Conservation (phyloP, 2,113 vertebrate species). For the Siniperca chuatsi region DNA sequence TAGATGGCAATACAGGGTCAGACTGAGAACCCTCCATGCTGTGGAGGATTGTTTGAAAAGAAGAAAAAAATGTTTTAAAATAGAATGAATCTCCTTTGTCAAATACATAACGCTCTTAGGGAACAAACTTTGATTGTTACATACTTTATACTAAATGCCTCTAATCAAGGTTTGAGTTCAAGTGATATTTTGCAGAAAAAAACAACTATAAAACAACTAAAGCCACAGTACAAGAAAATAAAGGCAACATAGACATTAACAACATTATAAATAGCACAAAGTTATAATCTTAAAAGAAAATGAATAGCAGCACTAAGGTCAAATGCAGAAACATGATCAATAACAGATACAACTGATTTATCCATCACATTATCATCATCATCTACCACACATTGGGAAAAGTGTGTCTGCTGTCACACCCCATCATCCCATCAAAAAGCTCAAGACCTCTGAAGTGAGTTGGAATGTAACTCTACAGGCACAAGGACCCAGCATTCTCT, state of each 20-base stretch:
- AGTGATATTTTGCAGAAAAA: not conserved
- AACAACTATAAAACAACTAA: not conserved
- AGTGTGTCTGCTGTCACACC: not conserved
- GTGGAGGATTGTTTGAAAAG: not conserved
- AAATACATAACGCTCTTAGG: not conserved
- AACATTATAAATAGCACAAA: not conserved
- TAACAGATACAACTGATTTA: too few relatives aligned
- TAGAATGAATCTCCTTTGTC: not conserved
- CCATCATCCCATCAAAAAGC: not conserved
- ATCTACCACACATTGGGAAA: not conserved
- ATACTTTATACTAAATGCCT: not conserved
- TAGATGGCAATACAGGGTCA: slow-evolving; percentile 37
- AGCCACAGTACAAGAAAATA: not conserved
- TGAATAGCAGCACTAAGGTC: not conserved
- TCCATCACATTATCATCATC: not conserved
- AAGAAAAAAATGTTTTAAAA: not conserved
- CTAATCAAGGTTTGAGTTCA: not conserved
- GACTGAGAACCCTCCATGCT: not conserved
- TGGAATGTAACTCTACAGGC: slow-evolving; percentile 46
- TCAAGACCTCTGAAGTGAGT: not conserved
- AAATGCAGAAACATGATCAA: not conserved
- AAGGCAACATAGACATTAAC: not conserved
- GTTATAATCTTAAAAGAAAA: not conserved
- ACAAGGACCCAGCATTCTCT: slow-evolving; percentile 63
- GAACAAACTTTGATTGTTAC: not conserved